Conservation (phyloP, 2,888 invertebrate species). For the Bimastos eiseni region DNA sequence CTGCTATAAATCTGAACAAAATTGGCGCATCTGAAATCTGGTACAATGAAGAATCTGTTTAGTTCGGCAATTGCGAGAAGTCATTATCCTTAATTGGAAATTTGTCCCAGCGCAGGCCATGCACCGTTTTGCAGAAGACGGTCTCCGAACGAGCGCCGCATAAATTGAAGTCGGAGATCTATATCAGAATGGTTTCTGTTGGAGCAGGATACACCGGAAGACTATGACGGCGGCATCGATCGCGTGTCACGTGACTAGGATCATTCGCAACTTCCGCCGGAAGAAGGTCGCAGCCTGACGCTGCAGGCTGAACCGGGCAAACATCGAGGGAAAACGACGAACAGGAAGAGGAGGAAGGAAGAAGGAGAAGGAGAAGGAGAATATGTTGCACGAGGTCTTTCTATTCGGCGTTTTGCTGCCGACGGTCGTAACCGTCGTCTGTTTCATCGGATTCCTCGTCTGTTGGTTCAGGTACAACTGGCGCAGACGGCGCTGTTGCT, state of each 20-base stretch:
- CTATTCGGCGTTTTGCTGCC: conserved; percentile 58
- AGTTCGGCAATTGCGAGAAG: neutral
- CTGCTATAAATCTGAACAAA: neutral
- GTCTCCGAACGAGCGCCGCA: neutral
- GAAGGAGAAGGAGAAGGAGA: neutral
- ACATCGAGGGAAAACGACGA: neutral
- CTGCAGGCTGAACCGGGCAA: neutral
- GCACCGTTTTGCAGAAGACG: neutral
- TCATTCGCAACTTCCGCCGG: neutral
- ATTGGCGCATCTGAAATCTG: neutral
- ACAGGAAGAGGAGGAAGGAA: neutral
- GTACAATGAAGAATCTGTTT: neutral
- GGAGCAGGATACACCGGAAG: neutral
- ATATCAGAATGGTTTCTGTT: neutral
- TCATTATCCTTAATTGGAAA: neutral
- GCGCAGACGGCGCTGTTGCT: neutral
- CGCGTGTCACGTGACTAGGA: neutral
- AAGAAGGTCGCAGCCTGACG: neutral
- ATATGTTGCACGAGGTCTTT: conserved; percentile 48
- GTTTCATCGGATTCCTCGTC: conserved; percentile 55
- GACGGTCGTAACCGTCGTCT: conserved; percentile 52
- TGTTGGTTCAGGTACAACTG: conserved; percentile 52
- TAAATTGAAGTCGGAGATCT: neutral
- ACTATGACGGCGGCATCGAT: neutral
- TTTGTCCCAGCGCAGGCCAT: neutral